A percentile compares a stretch with the other conserved stretches of the same genome.
These are phyloP conservation scores for Drosophila borborema DNA, from an alignment of 2,888 invertebrate genomes.

Conservation along the genomic window DNA sequence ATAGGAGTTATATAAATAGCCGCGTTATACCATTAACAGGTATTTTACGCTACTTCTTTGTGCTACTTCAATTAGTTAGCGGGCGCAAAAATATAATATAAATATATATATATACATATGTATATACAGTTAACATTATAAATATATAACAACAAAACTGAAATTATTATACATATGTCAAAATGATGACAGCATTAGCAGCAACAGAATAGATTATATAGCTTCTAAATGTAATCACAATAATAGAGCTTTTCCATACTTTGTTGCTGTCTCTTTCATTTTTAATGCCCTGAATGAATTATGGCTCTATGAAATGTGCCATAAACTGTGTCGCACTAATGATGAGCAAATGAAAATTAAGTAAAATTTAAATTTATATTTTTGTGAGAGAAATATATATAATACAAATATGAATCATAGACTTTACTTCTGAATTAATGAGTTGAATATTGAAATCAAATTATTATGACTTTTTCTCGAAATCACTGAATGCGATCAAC, in stretches of 20 bases:
- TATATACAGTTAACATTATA: background rate
- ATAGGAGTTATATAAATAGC: conserved; percentile 38
- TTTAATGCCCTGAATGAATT: conserved; percentile 31
- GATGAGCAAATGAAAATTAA: background rate
- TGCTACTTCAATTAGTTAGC: conserved; percentile 46
- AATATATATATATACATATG: background rate
- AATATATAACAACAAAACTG: conserved; percentile 13
- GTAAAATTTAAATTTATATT: background rate
- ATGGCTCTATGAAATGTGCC: conserved; percentile 29
- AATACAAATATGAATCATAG: background rate
- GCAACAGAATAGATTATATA: conserved; percentile 22
- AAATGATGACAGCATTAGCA: conserved; percentile 47
- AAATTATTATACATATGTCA: conserved; percentile 55
- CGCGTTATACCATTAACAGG: conserved; percentile 19
- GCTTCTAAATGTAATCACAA: conserved; percentile 39
- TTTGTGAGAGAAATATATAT: background rate
- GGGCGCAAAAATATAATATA: background rate
- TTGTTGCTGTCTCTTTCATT: conserved; percentile 2
- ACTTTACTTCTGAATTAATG: background rate
- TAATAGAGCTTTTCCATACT: conserved; percentile 31
- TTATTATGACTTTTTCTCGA: background rate
- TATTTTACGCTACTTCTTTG: conserved; percentile 47
- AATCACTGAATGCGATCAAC: background rate
- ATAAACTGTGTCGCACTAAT: conserved; percentile 21
- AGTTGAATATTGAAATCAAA: background rate